phyloP scores from a whole-genome alignment of 2,113 vertebrate species.

The Menidia beryllina region DNA sequence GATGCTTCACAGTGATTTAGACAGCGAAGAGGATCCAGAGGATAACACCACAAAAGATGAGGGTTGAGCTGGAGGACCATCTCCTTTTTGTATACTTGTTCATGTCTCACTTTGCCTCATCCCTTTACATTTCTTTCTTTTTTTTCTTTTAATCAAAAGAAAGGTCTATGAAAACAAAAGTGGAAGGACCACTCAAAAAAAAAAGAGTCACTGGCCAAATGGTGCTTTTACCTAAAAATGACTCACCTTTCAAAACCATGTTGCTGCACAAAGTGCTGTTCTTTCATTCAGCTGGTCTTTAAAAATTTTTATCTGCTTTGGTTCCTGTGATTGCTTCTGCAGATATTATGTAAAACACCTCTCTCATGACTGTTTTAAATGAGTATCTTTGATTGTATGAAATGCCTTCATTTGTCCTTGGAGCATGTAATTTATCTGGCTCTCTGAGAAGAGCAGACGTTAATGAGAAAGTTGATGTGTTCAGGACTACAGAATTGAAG shows the following conservation, averaged over 20 bases:
- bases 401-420: conserved; percentile 72
- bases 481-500: conserved; percentile 31
- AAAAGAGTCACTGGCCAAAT: conserved; percentile 31
- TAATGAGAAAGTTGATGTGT: conserved; percentile 42
- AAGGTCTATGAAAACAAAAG: conserved; percentile 33
- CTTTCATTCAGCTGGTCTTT: conserved; percentile 41
- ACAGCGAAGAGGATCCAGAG: conserved; percentile 91
- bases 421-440: conserved; percentile 71
- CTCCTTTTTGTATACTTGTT: conserved; percentile 43
- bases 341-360: conserved; percentile 56
- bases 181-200: conserved; percentile 18
- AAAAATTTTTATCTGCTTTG: conserved; percentile 54
- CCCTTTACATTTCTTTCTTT: conserved; percentile 39
- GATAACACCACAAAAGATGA: conserved; percentile 87
- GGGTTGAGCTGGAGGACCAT: conserved; percentile 62
- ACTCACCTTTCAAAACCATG: conserved; percentile 34
- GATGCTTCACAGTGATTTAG: conserved; percentile 91
- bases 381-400: conserved; percentile 71
- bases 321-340: conserved; percentile 61
- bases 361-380: conserved; percentile 70
- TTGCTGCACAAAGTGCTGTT: conserved; percentile 56
- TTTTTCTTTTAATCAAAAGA: conserved; percentile 38
- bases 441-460: conserved; percentile 55
- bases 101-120: conserved; percentile 29
- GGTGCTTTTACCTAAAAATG: conserved; percentile 21